Conservation (phyloP, 1,140 invertebrate genomes). For the Drosophila murphyi region DNA sequence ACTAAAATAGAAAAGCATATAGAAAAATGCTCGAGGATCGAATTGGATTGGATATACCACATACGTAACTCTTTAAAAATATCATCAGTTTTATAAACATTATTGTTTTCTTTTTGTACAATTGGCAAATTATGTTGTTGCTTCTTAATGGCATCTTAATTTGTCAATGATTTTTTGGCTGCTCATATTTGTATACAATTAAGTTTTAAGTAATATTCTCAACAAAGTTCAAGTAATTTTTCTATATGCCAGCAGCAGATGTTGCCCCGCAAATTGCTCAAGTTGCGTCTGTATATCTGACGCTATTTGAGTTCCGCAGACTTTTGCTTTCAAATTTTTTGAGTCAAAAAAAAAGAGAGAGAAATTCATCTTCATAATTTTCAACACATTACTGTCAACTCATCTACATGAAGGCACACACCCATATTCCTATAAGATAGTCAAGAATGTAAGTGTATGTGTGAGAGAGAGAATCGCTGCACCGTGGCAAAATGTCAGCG, state of each 20-base stretch:
- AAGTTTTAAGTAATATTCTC: conserved; percentile 55
- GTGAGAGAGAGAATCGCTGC: conserved; percentile 17
- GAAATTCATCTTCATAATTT: conserved; percentile 80
- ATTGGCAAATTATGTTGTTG: too few relatives aligned
- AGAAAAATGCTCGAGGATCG: too few relatives aligned
- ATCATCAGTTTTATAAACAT: too few relatives aligned
- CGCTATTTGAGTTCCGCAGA: conserved; percentile 49
- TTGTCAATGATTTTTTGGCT: too few relatives aligned
- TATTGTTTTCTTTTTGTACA: too few relatives aligned
- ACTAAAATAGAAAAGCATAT: too few relatives aligned
- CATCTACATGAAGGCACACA: conserved; percentile 69
- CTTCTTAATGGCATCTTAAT: too few relatives aligned
- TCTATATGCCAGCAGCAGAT: conserved; percentile 61
- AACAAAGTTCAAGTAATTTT: conserved; percentile 47
- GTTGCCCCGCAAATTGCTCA: conserved; percentile 56
- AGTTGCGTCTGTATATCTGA: conserved; percentile 28
- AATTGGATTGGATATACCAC: too few relatives aligned
- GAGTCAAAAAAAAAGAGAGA: conserved; percentile 16
- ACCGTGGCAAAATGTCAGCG: conserved; percentile 73
- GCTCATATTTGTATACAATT: neutral
- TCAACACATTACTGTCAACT: conserved; percentile 75
- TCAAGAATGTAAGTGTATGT: conserved; percentile 24
- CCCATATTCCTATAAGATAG: conserved; percentile 18
- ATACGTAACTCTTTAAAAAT: too few relatives aligned
- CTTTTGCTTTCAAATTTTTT: neutral